Base-by-base conservation (phyloP, 2,888 invertebrate species). In the Synergus umbraculus region DNA sequence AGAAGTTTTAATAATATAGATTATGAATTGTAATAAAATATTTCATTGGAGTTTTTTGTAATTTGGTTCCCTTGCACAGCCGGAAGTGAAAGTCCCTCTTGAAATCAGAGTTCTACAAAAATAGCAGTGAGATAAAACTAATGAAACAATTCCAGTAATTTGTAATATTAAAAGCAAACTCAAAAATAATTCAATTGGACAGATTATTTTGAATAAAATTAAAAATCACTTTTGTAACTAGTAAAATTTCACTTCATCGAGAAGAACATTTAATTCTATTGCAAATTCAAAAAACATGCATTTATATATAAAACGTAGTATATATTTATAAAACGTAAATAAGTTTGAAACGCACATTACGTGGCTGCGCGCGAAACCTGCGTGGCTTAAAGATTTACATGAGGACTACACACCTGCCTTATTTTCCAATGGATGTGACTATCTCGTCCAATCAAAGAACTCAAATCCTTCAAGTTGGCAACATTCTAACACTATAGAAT, bases 351-450 rank as follows among this genome's bases (percentile, higher is more conserved):
- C 29, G 69, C 29, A 69, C 15, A 44, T 69, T 46, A 46, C 44
- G 18, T 67, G 44, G 22, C 22, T 69, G 69, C 69, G 69, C 69
- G 15, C 13, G 49, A 69, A 46, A 49, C 8, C 13, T 69, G 69
- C 69, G 69, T 69, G 29, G 9, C 13, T 43, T 29, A 44, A 69
- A 69, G 0, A 73, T 69, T n/a, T 73, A 54, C 29, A 49, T 73
- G 29, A 73, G 15, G 29, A 10, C 18, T 69, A 69, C 69, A 69
- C 69, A 69, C 69, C 69, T 69, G 69, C 29, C 49, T 66, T 66
- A 18, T n/a, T 66, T 66, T 15, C 43, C n/a, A n/a, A 5, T 65
- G 46, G 43, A 46, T 69, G 44, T 18, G 13, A 69, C 22, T 22
- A 44, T 29, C 18, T 22, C 46, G 67, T 49, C 69, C 69, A 29